Evolutionary conservation across 2,113 vertebrate species (phyloP).

Genomic region (Actenoides hombroni): DNA sequence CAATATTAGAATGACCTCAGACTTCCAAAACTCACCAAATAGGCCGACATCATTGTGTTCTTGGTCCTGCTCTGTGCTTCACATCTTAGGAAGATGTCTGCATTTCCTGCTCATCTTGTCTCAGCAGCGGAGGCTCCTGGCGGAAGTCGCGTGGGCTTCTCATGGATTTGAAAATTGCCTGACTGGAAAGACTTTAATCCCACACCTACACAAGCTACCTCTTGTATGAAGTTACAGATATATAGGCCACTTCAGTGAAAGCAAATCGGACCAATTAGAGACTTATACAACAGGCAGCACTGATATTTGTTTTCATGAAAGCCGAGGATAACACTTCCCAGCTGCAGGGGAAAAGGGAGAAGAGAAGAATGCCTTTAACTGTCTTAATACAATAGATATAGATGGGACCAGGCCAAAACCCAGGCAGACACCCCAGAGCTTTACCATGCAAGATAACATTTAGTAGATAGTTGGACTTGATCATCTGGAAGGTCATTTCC

Average conservation of each 20-base stretch:
- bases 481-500: too few species aligned
- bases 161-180: background rate
- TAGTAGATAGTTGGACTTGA: too few species aligned
- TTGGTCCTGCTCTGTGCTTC: background rate
- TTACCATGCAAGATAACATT: background rate
- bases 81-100: background rate
- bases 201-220: background rate
- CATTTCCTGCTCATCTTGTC: background rate
- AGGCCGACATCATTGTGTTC: rapidly evolving
- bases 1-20: background rate
- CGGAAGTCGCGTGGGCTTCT: background rate
- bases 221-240: background rate
- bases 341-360: background rate
- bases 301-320: background rate
- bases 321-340: background rate
- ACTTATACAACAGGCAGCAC: background rate
- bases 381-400: background rate
- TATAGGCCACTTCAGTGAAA: background rate
- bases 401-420: background rate
- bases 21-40: background rate
- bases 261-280: background rate
- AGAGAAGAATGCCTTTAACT: conserved; percentile 5
- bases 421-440: background rate
- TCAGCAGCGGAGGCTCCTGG: background rate
- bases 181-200: background rate